Percentiles rank a stretch among this genome's conserved stretches.
Conservation (phyloP, 2,797 vertebrate species). For the Odontamblyopus rebecca region DNA sequence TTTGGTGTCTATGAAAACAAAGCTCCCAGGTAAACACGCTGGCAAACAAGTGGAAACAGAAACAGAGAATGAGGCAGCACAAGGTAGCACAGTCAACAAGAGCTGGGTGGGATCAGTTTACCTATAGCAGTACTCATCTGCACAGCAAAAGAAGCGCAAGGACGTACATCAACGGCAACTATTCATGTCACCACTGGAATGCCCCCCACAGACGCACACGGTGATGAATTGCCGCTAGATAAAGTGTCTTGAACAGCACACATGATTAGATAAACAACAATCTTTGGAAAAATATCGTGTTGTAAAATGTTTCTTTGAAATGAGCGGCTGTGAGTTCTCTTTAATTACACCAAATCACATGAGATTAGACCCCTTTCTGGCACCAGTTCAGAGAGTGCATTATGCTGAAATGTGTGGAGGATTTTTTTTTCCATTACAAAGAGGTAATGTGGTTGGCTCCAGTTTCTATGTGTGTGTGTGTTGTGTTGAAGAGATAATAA, state of each 20-base stretch:
- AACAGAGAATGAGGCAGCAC: not conserved
- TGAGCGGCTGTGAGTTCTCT: constrained; percentile 17
- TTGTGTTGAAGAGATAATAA: too few relatives aligned
- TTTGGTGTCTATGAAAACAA: constrained; percentile 13
- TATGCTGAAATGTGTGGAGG: not conserved
- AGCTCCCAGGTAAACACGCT: constrained; percentile 18
- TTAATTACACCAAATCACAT: constrained; percentile 41
- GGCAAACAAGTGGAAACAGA: not conserved
- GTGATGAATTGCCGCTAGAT: constrained; percentile 59
- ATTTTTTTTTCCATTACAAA: constrained; percentile 14
- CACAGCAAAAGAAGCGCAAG: constrained; percentile 25
- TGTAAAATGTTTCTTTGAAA: constrained; percentile 18
- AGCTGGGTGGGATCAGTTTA: not conserved
- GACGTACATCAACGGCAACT: constrained; percentile 64
- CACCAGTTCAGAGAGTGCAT: constrained; percentile 17
- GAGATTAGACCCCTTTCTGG: constrained; percentile 31
- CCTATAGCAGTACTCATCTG: not conserved
- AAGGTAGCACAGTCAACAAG: not conserved
- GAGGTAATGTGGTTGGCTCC: not conserved
- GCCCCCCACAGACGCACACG: constrained; percentile 19
- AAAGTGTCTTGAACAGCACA: constrained; percentile 42
- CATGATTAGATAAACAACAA: constrained; percentile 30
- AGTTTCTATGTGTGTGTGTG: not conserved
- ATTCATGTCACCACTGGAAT: constrained; percentile 62
- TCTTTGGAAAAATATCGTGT: constrained; percentile 23